Conservation (phyloP, 2,113 vertebrate species). For the Pleuronectes platessa region DNA sequence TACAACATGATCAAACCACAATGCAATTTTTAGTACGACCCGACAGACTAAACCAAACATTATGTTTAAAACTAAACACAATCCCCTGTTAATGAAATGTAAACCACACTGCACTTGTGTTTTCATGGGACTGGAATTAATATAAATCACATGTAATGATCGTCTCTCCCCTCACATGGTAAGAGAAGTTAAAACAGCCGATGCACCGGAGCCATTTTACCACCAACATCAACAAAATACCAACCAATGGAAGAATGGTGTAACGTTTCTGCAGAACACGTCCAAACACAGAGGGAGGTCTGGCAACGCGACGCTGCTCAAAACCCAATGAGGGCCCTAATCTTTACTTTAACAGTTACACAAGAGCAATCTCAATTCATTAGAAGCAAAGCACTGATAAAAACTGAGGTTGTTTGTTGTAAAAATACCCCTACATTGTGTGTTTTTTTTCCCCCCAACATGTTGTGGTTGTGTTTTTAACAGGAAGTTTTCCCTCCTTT, state of each 20-base stretch:
- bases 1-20: background rate
- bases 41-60: slow-evolving; percentile 1
- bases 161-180: slow-evolving; percentile 27
- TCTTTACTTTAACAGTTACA: slow-evolving; percentile 38
- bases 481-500: background rate
- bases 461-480: slow-evolving; percentile 16
- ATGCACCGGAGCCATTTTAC: slow-evolving; percentile 34
- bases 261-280: slow-evolving; percentile 29
- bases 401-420: slow-evolving; percentile 3
- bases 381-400: slow-evolving; percentile 45
- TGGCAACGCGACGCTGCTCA: slow-evolving; percentile 42
- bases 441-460: slow-evolving; percentile 12
- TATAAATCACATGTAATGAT: slow-evolving; percentile 28
- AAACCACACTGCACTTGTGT: background rate
- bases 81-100: background rate
- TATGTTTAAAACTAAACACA: slow-evolving; percentile 19
- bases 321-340: slow-evolving; percentile 29
- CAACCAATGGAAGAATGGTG: slow-evolving; percentile 52
- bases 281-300: slow-evolving; percentile 47
- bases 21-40: background rate
- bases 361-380: slow-evolving; percentile 40
- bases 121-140: slow-evolving; percentile 33
- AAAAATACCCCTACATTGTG: slow-evolving; percentile 37
- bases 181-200: slow-evolving; percentile 15
- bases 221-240: slow-evolving; percentile 50